A percentile compares a stretch with the other conserved stretches of the same genome.
These are phyloP conservation scores for Lophius piscatorius DNA, from an alignment of 2,113 vertebrate species.

Conservation along the genomic window DNA sequence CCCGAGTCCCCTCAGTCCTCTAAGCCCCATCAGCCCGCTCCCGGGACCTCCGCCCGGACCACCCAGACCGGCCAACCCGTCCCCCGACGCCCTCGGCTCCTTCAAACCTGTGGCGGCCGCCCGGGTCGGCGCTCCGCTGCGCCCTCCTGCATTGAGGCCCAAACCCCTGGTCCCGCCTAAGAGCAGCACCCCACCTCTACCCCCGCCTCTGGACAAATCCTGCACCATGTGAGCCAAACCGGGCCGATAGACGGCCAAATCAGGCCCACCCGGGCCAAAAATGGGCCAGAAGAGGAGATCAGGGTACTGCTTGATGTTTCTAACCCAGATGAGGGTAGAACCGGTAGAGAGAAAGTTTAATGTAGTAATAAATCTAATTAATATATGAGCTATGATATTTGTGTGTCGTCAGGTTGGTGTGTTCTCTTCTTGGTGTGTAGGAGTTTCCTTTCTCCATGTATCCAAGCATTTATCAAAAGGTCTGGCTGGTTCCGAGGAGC, in stretches of 20 bases:
- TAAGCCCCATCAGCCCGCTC: slow-evolving; percentile 78
- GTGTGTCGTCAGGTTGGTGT: slow-evolving; percentile 81
- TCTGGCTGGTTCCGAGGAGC: neutral
- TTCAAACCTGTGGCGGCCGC: slow-evolving; percentile 89
- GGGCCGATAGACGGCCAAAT: slow-evolving; percentile 53
- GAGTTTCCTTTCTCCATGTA: slow-evolving; percentile 77
- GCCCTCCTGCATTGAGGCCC: slow-evolving; percentile 93
- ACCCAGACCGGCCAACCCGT: slow-evolving; percentile 71
- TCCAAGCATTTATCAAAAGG: slow-evolving; percentile 76
- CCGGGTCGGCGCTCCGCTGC: slow-evolving; percentile 90
- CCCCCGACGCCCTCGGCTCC: slow-evolving; percentile 90
- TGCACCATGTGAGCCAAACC: slow-evolving; percentile 92
- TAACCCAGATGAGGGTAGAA: slow-evolving; percentile 72
- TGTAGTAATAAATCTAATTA: slow-evolving; percentile 74
- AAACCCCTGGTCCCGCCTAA: slow-evolving; percentile 96
- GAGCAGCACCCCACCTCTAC: slow-evolving; percentile 90
- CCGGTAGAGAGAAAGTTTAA: slow-evolving; percentile 71
- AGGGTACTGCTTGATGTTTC: slow-evolving; percentile 76
- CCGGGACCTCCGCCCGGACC: slow-evolving; percentile 70
- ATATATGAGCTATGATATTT: slow-evolving; percentile 79
- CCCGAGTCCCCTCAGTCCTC: slow-evolving; percentile 86
- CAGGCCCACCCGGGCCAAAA: slow-evolving; percentile 74
- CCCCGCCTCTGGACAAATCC: slow-evolving; percentile 92
- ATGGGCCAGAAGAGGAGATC: slow-evolving; percentile 75
- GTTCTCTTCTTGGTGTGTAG: slow-evolving; percentile 80